Evolutionary conservation across 2,888 invertebrate species (phyloP), one percentile per base, ranked within the genome.

Genomic region (Rhagonycha lutea): DNA sequence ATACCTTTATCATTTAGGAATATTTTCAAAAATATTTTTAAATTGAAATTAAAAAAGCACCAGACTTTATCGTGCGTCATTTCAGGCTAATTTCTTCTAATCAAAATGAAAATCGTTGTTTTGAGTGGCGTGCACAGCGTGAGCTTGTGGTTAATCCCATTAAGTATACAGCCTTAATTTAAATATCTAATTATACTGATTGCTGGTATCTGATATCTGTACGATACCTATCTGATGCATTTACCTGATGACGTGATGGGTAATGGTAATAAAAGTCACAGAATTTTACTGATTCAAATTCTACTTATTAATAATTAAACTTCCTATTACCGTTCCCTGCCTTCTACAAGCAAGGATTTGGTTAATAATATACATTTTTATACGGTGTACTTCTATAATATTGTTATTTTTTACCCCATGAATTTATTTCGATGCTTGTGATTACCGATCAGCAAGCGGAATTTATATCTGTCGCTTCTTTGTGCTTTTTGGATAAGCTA

Each of bases 151-250:
- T 74, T 80, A 80, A 80, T 80, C 77, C 77, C 80, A 80, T 80
- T 79, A 80, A 75, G 77, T 78, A 75, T 68, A 76, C 74, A 73
- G 73, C 76, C 78, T 76, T 80, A 82, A 83, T 83, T 83, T 83
- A 83, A 83, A 83, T 83, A 83, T 83, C 83, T 82, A 83, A 83
- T 83, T 83, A 83, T 79, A 79, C 80, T 82, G 83, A 83, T 83
- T 83, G 83, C 79, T 73, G 69, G 78, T 77, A 78, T 77, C 79
- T 80, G 82, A 81, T 83, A 83, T 83, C 81, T 80, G 75, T 78
- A 69, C 76, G 81, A 82, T 83, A 77, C 77, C 80, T 77, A 83
- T 83, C 83, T 80, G 75, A 77, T 82, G 82, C 82, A 80, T 74
- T 79, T 76, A 78, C 79, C 77, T 80, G 78, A 76, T 80, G 79